Conservation (phyloP, 2,888 invertebrate genomes). For the Hecatera dysodea region DNA sequence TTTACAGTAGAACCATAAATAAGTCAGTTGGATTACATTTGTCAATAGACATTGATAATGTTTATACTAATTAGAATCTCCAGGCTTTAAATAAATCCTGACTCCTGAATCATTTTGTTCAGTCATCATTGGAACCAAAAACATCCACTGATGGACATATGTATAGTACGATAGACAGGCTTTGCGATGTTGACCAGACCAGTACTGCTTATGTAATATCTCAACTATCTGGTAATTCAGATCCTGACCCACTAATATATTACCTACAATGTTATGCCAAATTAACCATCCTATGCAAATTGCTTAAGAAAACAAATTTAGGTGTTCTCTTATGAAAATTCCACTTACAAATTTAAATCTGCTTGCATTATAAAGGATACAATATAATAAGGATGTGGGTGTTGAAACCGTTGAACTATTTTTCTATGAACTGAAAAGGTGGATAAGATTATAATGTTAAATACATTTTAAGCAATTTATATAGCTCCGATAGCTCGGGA, state of each 20-base stretch:
- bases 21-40: too few relatives aligned
- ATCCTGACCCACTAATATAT: too few relatives aligned
- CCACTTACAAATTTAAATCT: neutral
- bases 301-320: neutral
- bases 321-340: neutral
- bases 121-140: neutral
- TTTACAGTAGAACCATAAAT: too few relatives aligned
- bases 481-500: neutral
- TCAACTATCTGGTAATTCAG: too few relatives aligned
- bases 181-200: too few relatives aligned
- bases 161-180: too few relatives aligned
- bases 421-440: constrained; percentile 66
- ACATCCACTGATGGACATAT: neutral
- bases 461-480: neutral
- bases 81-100: too few relatives aligned
- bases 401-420: constrained; percentile 44
- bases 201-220: too few relatives aligned
- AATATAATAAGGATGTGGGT: constrained; percentile 61
- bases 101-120: neutral
- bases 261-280: neutral
- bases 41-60: too few relatives aligned
- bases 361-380: constrained; percentile 73
- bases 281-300: neutral
- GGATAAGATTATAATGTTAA: constrained; percentile 40
- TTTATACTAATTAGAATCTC: neutral